Conservation (phyloP, 2,113 vertebrate genomes). For the Picathartes gymnocephalus region DNA sequence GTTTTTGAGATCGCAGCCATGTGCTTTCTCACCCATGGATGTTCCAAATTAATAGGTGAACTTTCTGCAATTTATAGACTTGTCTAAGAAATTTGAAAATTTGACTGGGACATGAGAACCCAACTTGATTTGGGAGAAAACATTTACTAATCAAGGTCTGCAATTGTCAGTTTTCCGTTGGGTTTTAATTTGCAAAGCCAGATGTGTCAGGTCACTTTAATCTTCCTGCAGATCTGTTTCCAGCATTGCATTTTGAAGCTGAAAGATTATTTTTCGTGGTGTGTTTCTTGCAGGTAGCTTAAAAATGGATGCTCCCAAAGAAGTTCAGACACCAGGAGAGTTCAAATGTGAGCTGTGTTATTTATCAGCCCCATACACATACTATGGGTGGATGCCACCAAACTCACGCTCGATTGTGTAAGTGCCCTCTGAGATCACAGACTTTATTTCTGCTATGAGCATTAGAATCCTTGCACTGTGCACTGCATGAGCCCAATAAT, state of each 20-base stretch:
- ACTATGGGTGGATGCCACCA: slow-evolving; percentile 83
- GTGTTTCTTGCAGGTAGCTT: not conserved
- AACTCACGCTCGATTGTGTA: slow-evolving; percentile 78
- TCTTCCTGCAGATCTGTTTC: not conserved
- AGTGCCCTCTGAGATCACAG: slow-evolving; percentile 51
- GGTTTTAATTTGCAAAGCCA: not conserved
- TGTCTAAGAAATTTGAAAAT: not conserved
- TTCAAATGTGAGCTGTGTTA: slow-evolving; percentile 82
- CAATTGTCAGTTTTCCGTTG: not conserved
- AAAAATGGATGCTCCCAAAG: slow-evolving; percentile 69
- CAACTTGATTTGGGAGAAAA: not conserved
- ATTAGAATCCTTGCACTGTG: not conserved
- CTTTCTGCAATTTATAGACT: not conserved
- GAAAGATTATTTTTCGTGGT: not conserved
- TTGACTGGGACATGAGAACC: not conserved
- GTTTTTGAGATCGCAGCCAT: not conserved
- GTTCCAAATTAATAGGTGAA: not conserved
- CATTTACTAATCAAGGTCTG: not conserved
- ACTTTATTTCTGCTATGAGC: not conserved
- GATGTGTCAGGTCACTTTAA: not conserved
- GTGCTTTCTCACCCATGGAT: not conserved
- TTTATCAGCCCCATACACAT: slow-evolving; percentile 74
- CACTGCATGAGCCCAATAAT: not conserved
- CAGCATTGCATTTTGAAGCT: not conserved
- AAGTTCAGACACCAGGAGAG: slow-evolving; percentile 31